Percentiles rank a stretch among this genome's conserved stretches.
Evolutionary conservation across 2,888 invertebrate species (phyloP).

Genomic region (Incurvaria masculella): DNA sequence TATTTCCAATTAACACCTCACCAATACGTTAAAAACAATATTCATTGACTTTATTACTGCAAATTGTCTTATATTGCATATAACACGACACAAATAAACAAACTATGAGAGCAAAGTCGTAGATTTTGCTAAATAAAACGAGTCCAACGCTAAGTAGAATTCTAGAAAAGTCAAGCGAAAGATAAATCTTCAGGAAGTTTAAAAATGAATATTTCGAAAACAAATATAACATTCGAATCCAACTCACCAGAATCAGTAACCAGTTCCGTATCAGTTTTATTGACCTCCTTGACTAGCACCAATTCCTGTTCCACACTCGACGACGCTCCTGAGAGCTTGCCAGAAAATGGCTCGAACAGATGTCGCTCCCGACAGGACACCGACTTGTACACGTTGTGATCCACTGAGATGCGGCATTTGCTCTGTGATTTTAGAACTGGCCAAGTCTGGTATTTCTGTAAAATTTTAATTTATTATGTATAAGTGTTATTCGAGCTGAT

Average conservation of each 20-base stretch:
- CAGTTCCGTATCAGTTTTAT: slow-evolving; percentile 36
- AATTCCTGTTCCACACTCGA: slow-evolving; percentile 63
- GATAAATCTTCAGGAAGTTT: too few species aligned
- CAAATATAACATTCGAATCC: too few species aligned
- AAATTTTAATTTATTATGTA: slow-evolving; percentile 11
- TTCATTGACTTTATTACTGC: slow-evolving; percentile 32
- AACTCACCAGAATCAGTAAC: too few species aligned
- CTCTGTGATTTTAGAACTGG: slow-evolving; percentile 71
- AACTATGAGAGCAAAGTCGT: too few species aligned
- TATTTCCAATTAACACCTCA: too few species aligned
- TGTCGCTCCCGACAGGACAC: slow-evolving; percentile 72
- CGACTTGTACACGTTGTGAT: slow-evolving; percentile 70
- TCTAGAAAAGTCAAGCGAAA: too few species aligned
- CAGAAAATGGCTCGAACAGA: slow-evolving; percentile 73
- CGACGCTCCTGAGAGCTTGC: slow-evolving; percentile 67
- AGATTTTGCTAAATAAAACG: too few species aligned
- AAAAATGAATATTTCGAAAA: too few species aligned
- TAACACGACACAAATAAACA: too few species aligned
- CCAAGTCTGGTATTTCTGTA: slow-evolving; percentile 66
- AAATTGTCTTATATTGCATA: too few species aligned
- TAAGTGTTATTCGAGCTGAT: too few species aligned
- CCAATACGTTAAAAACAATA: neutral
- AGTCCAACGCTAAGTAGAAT: too few species aligned
- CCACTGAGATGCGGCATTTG: slow-evolving; percentile 69
- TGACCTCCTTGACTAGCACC: slow-evolving; percentile 52